Evolutionary conservation across 2,113 vertebrate genomes (phyloP).

Genomic region (Centropristis striata): DNA sequence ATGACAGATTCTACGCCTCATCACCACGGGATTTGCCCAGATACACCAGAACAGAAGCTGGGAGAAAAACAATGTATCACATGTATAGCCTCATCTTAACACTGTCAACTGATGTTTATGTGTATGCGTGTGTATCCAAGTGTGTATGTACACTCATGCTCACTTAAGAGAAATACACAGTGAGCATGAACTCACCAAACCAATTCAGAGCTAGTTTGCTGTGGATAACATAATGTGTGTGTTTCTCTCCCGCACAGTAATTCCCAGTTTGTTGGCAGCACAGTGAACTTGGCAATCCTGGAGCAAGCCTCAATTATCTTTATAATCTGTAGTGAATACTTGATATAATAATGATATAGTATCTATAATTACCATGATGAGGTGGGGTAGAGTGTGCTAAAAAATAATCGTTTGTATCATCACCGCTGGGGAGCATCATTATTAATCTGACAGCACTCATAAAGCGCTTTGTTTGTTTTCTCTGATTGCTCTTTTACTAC

Average conservation of each 20-base stretch:
- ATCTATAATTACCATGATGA: conserved; percentile 84
- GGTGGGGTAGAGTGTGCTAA: conserved; percentile 69
- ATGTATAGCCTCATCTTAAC: conserved; percentile 74
- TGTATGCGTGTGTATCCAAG: conserved; percentile 36
- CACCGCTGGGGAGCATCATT: conserved; percentile 77
- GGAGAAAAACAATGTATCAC: conserved; percentile 76
- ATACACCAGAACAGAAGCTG: conserved; percentile 73
- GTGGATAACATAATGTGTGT: conserved; percentile 35
- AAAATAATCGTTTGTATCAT: conserved; percentile 79
- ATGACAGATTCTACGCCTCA: conserved; percentile 84
- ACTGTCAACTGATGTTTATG: conserved; percentile 65
- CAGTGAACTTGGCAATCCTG: conserved; percentile 62
- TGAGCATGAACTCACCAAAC: conserved; percentile 37
- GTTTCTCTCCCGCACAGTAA: conserved; percentile 48
- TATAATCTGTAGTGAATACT: conserved; percentile 82
- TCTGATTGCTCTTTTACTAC: conserved; percentile 80
- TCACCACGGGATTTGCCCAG: conserved; percentile 83
- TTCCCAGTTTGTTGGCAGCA: conserved; percentile 63
- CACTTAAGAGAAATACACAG: conserved; percentile 25
- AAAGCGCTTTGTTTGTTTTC: conserved; percentile 79
- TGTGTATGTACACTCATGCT: conserved; percentile 4
- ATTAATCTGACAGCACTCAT: conserved; percentile 82
- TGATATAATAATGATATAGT: conserved; percentile 83
- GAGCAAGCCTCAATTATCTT: conserved; percentile 80
- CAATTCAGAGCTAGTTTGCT: conserved; percentile 11